Conservation (phyloP, 2,888 invertebrate species). For the Dasypolia templi region DNA sequence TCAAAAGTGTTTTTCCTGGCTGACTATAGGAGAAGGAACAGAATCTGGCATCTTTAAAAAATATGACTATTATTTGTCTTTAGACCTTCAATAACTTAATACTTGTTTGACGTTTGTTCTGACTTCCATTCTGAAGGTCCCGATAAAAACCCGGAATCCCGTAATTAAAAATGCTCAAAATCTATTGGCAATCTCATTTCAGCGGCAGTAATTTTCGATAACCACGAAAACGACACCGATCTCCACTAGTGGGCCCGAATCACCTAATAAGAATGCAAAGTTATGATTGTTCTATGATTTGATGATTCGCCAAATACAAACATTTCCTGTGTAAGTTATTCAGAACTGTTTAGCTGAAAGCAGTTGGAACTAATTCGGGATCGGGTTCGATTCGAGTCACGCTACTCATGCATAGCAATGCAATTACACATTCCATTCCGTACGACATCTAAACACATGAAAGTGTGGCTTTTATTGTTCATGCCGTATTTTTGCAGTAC, state of each 20-base stretch:
- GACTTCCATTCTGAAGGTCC: no score
- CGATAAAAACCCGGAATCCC: no score
- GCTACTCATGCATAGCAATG: constrained; percentile 30
- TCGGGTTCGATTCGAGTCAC: constrained; percentile 34
- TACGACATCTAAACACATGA: constrained; percentile 18
- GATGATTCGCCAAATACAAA: constrained; percentile 34
- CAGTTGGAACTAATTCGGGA: constrained; percentile 46
- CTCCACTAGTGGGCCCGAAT: no score
- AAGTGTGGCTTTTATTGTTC: neutral
- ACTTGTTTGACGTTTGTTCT: no score
- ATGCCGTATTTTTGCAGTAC: neutral
- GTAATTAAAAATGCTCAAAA: no score
- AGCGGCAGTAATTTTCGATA: no score
- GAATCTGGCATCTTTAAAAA: no score
- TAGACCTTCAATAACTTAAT: neutral
- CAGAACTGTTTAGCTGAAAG: constrained; percentile 7
- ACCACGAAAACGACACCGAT: no score
- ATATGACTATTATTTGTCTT: neutral
- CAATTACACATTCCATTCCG: constrained; percentile 31
- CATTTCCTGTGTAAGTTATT: constrained; percentile 15
- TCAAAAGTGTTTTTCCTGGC: neutral
- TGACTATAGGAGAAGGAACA: no score
- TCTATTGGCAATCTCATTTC: no score
- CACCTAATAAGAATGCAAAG: neutral
- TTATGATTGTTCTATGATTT: constrained; percentile 24